These are phyloP conservation scores for Creontiades dilutus DNA, from an alignment of 2,888 invertebrate genomes.

Conservation along the genomic window DNA sequence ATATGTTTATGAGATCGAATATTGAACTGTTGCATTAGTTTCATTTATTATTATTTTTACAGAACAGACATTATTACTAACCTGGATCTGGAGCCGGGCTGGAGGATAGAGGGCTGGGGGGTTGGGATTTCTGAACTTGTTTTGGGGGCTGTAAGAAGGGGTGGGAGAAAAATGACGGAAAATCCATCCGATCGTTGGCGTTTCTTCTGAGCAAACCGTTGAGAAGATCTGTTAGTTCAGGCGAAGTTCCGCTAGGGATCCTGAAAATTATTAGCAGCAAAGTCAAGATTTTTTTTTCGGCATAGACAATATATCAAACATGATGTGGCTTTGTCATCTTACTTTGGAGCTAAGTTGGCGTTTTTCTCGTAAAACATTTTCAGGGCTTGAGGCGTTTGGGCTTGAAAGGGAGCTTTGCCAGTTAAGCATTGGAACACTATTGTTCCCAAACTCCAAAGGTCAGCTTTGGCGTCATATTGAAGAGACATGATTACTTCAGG, in stretches of 20 bases:
- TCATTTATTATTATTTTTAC: neutral
- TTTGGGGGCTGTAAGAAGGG: conserved; percentile 88
- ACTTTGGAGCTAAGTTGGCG: conserved; percentile 93
- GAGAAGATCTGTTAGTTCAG: conserved; percentile 91
- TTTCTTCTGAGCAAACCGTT: conserved; percentile 93
- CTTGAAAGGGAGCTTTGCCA: conserved; percentile 99
- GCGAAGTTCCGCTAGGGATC: conserved; percentile 95
- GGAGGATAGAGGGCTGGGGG: conserved; percentile 79
- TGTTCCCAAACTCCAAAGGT: conserved; percentile 99
- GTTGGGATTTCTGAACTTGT: conserved; percentile 79
- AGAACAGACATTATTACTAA: conserved; percentile 10
- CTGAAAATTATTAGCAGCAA: conserved; percentile 81
- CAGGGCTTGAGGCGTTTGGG: conserved; percentile 97
- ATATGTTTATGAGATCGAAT: too few relatives aligned
- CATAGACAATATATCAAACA: conserved; percentile 61
- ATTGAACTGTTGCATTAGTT: neutral
- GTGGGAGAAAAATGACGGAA: conserved; percentile 97
- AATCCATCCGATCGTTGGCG: conserved; percentile 96
- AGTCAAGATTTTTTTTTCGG: too few relatives aligned
- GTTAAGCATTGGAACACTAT: conserved; percentile 99
- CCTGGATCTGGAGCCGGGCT: conserved; percentile 79
- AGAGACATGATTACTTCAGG: conserved; percentile 99
- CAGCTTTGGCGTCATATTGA: conserved; percentile 99
- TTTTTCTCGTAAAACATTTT: conserved; percentile 98
- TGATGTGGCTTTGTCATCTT: conserved; percentile 78